Base-by-base conservation (phyloP, 53 echinoderm and acorn worm genomes). In the Holothuria scabra region DNA sequence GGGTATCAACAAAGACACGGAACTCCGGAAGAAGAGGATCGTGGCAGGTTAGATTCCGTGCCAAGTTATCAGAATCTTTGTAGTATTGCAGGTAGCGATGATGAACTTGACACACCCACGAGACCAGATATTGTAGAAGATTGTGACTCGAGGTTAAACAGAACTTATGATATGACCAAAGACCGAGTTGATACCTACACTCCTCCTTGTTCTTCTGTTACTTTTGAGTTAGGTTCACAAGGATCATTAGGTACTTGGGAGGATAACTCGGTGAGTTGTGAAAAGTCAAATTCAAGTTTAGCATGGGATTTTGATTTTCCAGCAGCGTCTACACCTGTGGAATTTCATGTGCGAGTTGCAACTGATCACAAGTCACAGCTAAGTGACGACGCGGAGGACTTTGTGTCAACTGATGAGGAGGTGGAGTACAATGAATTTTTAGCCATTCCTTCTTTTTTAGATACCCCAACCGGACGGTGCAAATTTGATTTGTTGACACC, bases 401-500 rank as follows among this genome's bases (percentile, higher is more conserved):
- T 49, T 25, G 25, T 85, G 13, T 66, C 84, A 28, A 84, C 86
- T 2, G 86, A 90, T 67, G 88, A 91, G 48, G 90, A 90, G 67
- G 88, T 91, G 6, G 96, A 96, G 74, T 96, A 93, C 67, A 92
- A 93, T 85, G 96, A 96, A 55, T 96, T 96, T 86, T 86, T 94
- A 80, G 96, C 96, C 79, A 88, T 96, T 57, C 96, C 96, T 86
- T 91, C 92, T 80, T 83, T 76, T 62, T 80, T 91, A 33, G 93
- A 96, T 79, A 92, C 96, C 2, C 96, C 96, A 57, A 96, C 91
- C 67, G 96, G 96, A 46, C 74, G 90, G 59, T 90, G 89, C 31
- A 91, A 92, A 82, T 96, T 93, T 91, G 96, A 96, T 84, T 87
- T 96, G 21, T 65, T 96, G 52, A 96, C 96, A 1, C 96, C 96